Evolutionary conservation across 1,140 invertebrate species (phyloP), one percentile per base, ranked within the genome.

Genomic region (Hesperophylax magnus): DNA sequence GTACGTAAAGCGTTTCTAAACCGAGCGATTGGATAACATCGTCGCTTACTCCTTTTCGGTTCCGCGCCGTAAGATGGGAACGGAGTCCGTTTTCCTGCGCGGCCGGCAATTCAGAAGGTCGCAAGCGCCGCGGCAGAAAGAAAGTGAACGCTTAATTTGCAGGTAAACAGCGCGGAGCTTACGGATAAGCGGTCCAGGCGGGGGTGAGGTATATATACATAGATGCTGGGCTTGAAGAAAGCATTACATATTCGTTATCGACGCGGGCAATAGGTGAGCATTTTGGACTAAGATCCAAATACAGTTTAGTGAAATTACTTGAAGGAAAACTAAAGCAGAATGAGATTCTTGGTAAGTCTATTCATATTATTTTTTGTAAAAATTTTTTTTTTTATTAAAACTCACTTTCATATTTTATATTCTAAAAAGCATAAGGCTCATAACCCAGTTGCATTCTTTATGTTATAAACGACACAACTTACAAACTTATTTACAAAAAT

Each of bases 321-420:
- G 34, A 56, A 74, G 20, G 77, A 34, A 79, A 34, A 79, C 3
- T 18, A 8, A 60, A 54, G 31, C 85, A 88, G 85, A 80, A 90
- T 89, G 88, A 89, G 89, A 82, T 88, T 86, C 82, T 76, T 89
- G 82, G 88, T 90, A 82, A 89, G 88, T 90, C 39, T 8, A 39
- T 39, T 39, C 1, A 39, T 39, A 8, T 7, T 1, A 39, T 39
- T 39, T 39, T 39, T 5, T 8, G 9, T 39, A 39, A 39, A 39
- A 39, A 39, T 7, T 39, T 5, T n/a, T n/a, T n/a, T n/a, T n/a
- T n/a, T n/a, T n/a, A n/a, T n/a, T n/a, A n/a, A n/a, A n/a, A n/a
- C n/a, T n/a, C n/a, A n/a, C n/a, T n/a, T n/a, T n/a, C n/a, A n/a
- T n/a, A n/a, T n/a, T n/a, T n/a, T n/a, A n/a, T n/a, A n/a, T n/a